These are phyloP conservation scores for Celastrina argiolus DNA, from an alignment of 2,888 invertebrate genomes.

Conservation along the genomic window DNA sequence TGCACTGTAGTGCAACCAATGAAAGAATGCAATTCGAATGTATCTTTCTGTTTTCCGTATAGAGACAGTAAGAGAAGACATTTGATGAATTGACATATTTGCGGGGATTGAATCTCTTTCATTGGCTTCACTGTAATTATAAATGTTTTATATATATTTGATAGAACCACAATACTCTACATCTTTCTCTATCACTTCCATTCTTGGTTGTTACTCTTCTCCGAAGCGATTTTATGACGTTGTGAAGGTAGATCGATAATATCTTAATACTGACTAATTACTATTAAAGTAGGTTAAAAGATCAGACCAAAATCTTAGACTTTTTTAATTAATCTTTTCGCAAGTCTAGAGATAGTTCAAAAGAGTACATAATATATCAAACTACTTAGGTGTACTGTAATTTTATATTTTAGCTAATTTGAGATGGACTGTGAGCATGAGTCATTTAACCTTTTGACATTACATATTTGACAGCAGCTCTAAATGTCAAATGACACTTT, in stretches of 20 bases:
- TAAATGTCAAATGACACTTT: too few species aligned
- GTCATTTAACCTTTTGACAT: too few species aligned
- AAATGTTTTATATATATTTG: background rate
- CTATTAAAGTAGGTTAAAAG: conserved; percentile 1
- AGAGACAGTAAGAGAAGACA: too few species aligned
- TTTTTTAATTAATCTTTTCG: background rate
- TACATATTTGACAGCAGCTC: too few species aligned
- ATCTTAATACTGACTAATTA: background rate
- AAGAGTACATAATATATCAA: background rate
- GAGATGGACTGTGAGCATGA: background rate
- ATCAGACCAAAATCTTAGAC: background rate
- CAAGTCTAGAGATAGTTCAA: background rate
- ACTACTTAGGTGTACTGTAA: background rate
- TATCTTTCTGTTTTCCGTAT: too few species aligned
- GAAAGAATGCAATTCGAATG: background rate
- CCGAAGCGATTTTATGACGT: background rate
- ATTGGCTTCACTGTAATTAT: background rate
- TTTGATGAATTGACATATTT: too few species aligned
- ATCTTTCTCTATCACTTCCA: background rate
- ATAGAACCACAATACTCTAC: background rate
- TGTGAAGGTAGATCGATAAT: background rate
- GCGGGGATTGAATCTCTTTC: too few species aligned
- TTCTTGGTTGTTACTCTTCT: background rate
- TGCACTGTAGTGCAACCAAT: background rate
- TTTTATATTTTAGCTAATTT: background rate